Evolutionary conservation across 2,888 invertebrate species (phyloP), one percentile per base, ranked within the genome.

Genomic region (Leptinotarsa juncta): DNA sequence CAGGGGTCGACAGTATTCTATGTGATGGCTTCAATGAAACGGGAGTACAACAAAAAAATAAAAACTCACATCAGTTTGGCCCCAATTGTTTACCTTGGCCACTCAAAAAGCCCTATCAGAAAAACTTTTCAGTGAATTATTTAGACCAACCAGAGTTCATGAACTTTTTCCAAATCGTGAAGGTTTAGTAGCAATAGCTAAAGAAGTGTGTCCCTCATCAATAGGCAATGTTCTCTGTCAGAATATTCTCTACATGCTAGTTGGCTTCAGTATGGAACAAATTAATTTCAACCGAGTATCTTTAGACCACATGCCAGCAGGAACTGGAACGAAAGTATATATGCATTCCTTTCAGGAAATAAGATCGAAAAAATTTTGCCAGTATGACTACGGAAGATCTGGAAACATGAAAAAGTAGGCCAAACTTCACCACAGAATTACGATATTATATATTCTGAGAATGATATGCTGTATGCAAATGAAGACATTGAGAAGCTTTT

Each of bases 1-100:
- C 93, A 93, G 86, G 96, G 96, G 10, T 92, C 93, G 0, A 93
- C 93, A 0, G 83, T 88, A 1, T 94, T 93, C 85, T 94, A 90
- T 83, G 92, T 93, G 0, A 90, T 94, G 92, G 89, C 89, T 18
- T 90, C 92, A 0, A 88, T 91, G 70, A 86, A 88, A 16, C 93
- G 94, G 0, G 90, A 91, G 67, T 94, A 93, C 81, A 93, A 93
- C 84, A 84, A 88, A 0, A 94, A 93, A 85, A 90, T 95, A 4
- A 89, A 89, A 67, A 90, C 91, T 0, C 92, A 92, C 90, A 91
- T 92, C 80, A 92, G 92, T 2, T 84, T 94, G 76, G 94, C 93
- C 0, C 94, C 94, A 0, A 91, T 95, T 0, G 92, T 92, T 0
- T 94, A 89, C 78, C 88, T 92, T 85, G 89, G 89, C 14, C 87